Evolutionary conservation across 2,113 vertebrate species (phyloP).

Genomic region (Plectropomus leopardus): DNA sequence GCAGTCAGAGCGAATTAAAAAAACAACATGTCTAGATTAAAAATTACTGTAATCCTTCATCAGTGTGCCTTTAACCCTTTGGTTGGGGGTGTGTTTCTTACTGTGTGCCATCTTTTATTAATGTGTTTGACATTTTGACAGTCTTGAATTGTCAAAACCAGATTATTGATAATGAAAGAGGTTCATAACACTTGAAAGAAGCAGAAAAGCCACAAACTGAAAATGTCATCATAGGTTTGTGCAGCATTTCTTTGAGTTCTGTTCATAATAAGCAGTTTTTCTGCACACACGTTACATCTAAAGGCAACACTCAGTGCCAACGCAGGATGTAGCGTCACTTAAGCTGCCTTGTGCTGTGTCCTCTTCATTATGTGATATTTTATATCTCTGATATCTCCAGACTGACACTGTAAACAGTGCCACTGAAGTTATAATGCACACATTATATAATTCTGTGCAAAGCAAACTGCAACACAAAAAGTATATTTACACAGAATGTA

Average conservation of each 20-base stretch:
- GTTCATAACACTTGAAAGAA: neutral
- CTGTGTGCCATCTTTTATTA: constrained; percentile 46
- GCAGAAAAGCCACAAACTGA: neutral
- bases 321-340: neutral
- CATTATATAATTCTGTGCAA: neutral
- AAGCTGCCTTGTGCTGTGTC: neutral
- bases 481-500: no score
- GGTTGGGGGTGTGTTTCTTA: constrained; percentile 28
- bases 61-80: constrained; percentile 91
- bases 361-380: neutral
- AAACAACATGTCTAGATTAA: constrained; percentile 95
- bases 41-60: constrained; percentile 95
- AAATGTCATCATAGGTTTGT: neutral
- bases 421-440: neutral
- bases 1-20: constrained; percentile 95
- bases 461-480: neutral
- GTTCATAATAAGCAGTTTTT: neutral
- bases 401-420: neutral
- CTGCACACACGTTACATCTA: neutral
- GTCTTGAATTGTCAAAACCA: constrained; percentile 25
- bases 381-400: no score
- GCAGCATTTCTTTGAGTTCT: neutral
- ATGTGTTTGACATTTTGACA: constrained; percentile 51
- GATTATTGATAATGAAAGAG: constrained; percentile 19
- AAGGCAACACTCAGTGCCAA: neutral